Conservation (phyloP, 2,797 vertebrate genomes). For the Halcyon smyrnensis region DNA sequence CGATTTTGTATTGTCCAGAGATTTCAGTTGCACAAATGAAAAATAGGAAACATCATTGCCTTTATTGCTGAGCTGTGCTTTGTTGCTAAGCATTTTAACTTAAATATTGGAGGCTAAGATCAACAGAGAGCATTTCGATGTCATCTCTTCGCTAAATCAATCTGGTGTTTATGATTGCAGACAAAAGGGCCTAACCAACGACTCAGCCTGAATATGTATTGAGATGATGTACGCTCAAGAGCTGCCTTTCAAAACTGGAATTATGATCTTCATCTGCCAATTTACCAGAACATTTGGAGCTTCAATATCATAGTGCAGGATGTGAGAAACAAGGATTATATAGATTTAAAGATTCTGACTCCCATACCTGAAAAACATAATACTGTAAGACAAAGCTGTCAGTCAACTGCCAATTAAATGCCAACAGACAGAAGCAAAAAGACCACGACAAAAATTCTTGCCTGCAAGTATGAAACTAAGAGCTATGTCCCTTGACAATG, state of each 20-base stretch:
- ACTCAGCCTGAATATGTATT: background rate
- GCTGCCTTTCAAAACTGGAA: background rate
- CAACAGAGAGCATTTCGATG: background rate
- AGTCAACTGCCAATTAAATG: background rate
- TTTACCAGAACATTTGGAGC: background rate
- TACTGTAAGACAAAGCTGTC: background rate
- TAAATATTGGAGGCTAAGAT: background rate
- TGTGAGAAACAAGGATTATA: background rate
- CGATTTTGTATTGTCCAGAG: background rate
- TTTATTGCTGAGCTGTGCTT: background rate
- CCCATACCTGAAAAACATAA: background rate
- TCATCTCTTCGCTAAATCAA: background rate
- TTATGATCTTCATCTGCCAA: background rate
- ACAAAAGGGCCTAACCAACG: background rate
- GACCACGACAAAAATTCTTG: background rate
- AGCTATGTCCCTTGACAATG: background rate
- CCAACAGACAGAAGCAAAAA: background rate
- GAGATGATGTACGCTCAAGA: fast-evolving
- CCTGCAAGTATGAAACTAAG: background rate
- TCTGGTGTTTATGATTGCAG: background rate
- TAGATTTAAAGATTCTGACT: background rate
- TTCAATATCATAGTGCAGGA: background rate
- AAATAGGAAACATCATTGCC: background rate
- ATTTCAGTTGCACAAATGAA: background rate
- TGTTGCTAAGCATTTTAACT: background rate